These are phyloP conservation scores for Protobothrops mucrosquamatus DNA, from an alignment of 2,113 vertebrate species.

Conservation along the genomic window DNA sequence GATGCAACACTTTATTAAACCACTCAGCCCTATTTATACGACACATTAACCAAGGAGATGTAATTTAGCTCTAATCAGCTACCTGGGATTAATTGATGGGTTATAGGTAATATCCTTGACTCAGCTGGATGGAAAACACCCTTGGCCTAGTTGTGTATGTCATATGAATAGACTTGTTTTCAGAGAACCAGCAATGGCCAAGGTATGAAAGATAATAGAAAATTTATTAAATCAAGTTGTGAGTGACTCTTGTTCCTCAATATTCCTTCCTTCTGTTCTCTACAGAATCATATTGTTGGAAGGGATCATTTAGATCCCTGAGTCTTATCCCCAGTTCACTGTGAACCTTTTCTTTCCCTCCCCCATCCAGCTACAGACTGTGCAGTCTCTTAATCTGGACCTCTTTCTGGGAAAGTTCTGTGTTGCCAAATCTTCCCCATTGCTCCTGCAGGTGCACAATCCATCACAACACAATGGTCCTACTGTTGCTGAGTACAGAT, in stretches of 20 bases:
- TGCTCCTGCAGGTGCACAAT: background rate
- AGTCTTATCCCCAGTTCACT: background rate
- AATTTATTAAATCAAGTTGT: background rate
- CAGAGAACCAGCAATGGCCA: background rate
- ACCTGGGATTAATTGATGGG: background rate
- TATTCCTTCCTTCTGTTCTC: background rate
- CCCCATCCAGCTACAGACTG: background rate
- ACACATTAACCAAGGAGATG: background rate
- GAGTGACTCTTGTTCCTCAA: background rate
- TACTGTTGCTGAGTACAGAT: background rate
- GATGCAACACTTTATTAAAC: background rate
- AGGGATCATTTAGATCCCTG: background rate
- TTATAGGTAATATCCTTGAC: background rate
- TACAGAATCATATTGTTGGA: background rate
- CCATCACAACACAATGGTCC: background rate
- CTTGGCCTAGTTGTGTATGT: background rate
- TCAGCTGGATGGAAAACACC: background rate
- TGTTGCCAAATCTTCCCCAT: background rate
- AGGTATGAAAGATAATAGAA: background rate
- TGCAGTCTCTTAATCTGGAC: background rate
- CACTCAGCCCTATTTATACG: background rate
- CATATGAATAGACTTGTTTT: background rate
- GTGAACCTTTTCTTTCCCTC: background rate
- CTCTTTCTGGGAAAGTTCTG: background rate
- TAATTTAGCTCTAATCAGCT: background rate